Evolutionary conservation across 23 tunicate genomes (phyloP).

Genomic region (Halocynthia aurantium): DNA sequence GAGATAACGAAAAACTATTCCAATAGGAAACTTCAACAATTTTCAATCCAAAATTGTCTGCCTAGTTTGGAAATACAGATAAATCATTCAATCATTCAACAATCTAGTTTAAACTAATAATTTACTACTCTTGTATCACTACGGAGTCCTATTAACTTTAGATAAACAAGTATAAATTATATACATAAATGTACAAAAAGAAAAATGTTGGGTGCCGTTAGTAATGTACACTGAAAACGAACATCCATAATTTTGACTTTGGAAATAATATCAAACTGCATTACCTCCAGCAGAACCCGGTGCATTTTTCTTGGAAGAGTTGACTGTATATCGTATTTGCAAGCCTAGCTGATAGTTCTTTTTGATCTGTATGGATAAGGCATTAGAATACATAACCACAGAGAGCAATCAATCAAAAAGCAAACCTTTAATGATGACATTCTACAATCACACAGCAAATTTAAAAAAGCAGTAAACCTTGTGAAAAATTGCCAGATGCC

Average conservation of each 20-base stretch:
- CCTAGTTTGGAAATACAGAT: no score
- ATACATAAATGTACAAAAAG: no score
- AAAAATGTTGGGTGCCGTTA: no score
- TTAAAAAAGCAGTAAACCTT: neutral
- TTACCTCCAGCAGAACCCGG: neutral
- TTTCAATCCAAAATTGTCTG: no score
- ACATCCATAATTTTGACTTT: no score
- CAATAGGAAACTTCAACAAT: no score
- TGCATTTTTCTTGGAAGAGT: neutral
- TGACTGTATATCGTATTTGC: constrained; percentile 5
- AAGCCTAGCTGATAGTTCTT: constrained; percentile 8
- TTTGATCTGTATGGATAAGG: neutral
- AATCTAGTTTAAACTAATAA: neutral
- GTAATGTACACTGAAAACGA: no score
- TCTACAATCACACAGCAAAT: neutral
- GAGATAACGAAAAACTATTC: no score
- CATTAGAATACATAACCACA: no score
- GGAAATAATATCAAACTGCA: neutral
- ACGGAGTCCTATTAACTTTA: neutral
- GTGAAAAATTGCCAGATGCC: neutral
- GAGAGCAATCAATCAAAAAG: neutral
- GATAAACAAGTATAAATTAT: no score
- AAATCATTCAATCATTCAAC: neutral
- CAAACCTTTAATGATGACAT: neutral
- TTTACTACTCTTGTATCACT: neutral